These are phyloP conservation scores for Drosophila falleni DNA, from an alignment of 2,888 invertebrate species.

Conservation along the genomic window DNA sequence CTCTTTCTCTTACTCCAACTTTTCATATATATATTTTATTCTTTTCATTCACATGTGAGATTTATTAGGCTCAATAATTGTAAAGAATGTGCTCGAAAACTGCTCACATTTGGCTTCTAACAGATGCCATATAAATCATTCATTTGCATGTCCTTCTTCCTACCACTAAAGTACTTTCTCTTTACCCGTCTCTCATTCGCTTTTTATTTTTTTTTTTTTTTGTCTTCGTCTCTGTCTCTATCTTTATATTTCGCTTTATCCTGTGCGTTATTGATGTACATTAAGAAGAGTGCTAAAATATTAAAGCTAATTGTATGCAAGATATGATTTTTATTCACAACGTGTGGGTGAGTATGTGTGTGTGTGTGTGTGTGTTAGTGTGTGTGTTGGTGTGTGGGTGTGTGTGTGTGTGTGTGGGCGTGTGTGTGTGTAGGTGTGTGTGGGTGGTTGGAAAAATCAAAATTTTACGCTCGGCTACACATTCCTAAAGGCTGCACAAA, in stretches of 20 bases:
- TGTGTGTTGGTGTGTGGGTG: conserved; percentile 4
- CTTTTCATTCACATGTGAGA: conserved; percentile 33
- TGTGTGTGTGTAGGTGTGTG: conserved; percentile 9
- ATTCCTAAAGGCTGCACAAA: conserved; percentile 72
- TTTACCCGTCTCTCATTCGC: conserved; percentile 88
- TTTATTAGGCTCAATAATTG: conserved; percentile 63
- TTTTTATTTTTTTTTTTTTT: conserved; percentile 82
- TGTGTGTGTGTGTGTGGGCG: conserved; percentile 21
- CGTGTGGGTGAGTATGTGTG: conserved; percentile 8
- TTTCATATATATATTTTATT: conserved; percentile 6
- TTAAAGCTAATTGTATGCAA: conserved; percentile 67
- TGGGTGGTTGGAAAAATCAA: conserved; percentile 70
- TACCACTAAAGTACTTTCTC: conserved; percentile 8
- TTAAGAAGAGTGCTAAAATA: conserved; percentile 66
- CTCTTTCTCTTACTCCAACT: background rate
- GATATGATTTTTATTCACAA: conserved; percentile 63
- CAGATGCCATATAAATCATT: conserved; percentile 55
- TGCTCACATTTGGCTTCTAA: conserved; percentile 52
- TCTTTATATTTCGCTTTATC: conserved; percentile 22
- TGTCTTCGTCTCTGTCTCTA: background rate
- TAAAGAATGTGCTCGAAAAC: conserved; percentile 59
- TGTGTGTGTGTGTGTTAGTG: conserved; percentile 7
- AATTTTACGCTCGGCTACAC: conserved; percentile 75
- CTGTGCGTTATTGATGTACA: conserved; percentile 64
- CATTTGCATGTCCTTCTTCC: conserved; percentile 49